Base-by-base conservation (phyloP, 2,888 invertebrate genomes). In the Ganaspis brasiliensis region DNA sequence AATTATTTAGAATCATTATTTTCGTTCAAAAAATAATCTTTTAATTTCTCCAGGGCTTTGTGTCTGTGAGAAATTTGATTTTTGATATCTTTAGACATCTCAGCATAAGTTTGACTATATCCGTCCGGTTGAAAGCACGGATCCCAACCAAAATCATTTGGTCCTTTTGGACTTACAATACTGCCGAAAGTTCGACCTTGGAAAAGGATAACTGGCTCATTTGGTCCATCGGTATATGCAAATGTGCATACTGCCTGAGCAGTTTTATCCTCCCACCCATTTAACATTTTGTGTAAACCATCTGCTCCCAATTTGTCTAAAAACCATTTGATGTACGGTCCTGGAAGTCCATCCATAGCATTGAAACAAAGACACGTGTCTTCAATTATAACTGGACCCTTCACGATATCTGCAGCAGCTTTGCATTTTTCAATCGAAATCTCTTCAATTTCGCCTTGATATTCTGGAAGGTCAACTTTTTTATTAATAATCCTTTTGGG, bases 321-420 rank as follows among this genome's bases (percentile, higher is more conserved):
- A 91, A 99, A 99, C 98, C 99, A 99, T 92, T 99, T 99, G 52
- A 99, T 96, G 84, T 99, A 99, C 0, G 96, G 96, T 8, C 97
- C 97, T 24, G 99, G 99, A 57, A 99, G 92, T 0, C 98, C 99
- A 37, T 96, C 94, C 52, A 99, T 90, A 0, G 98, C 97, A 91
- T 97, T 97, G 87, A 99, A 99, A 91, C 98, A 98, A 10, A 99
- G 93, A 84, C 96, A 95, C 0, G 99, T 99, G 90, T 99, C 99
- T 92, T 99, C 99, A 3, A 98, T 96, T 26, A 99, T 92, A 0
- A 98, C 98, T 0, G 98, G 98, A 0, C 95, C 96, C 78, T 96
- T 93, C 0, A 98, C 92, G 59, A 94, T 92, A 67, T 94, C 93
- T 0, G 95, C 96, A 0, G 99, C 99, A 87, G 96, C 96, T 86